Conservation (phyloP, 1,140 invertebrate genomes). For the Drosophila kohkoa region DNA sequence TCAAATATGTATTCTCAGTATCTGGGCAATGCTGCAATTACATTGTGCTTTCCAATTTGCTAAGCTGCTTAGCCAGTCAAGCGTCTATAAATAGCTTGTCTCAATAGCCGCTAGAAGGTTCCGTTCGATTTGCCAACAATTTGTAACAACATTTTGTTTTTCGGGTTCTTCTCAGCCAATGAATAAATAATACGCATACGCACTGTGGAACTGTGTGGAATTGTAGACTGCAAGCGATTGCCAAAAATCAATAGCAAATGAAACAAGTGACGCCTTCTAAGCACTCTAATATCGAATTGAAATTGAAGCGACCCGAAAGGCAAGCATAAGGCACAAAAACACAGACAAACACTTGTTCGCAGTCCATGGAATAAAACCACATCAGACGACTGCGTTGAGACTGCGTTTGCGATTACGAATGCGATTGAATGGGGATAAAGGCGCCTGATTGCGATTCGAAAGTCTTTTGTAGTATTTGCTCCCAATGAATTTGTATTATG, state of each 20-base stretch:
- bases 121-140: constrained; percentile 35
- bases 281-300: constrained; percentile 70
- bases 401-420: constrained; percentile 1
- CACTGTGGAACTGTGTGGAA: not conserved
- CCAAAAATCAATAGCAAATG: constrained; percentile 49
- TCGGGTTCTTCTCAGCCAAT: constrained; percentile 40
- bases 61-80: constrained; percentile 36
- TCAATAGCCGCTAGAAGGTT: constrained; percentile 13
- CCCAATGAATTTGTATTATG: constrained; percentile 58
- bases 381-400: constrained; percentile 8
- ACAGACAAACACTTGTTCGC: constrained; percentile 8
- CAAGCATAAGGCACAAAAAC: constrained; percentile 29
- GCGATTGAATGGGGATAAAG: constrained; percentile 47
- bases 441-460: constrained; percentile 61
- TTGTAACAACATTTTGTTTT: constrained; percentile 12
- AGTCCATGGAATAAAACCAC: constrained; percentile 20
- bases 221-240: not conserved
- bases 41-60: constrained; percentile 19
- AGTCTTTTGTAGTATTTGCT: constrained; percentile 55
- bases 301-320: constrained; percentile 57
- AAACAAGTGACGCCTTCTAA: constrained; percentile 36
- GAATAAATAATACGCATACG: constrained; percentile 62
- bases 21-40: constrained; percentile 3
- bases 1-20: too few relatives aligned
- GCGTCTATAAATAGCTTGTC: constrained; percentile 35